Evolutionary conservation across 2,113 vertebrate genomes (phyloP), one percentile per base, ranked within the genome.

Genomic region (Tenebrosternarchus preto): DNA sequence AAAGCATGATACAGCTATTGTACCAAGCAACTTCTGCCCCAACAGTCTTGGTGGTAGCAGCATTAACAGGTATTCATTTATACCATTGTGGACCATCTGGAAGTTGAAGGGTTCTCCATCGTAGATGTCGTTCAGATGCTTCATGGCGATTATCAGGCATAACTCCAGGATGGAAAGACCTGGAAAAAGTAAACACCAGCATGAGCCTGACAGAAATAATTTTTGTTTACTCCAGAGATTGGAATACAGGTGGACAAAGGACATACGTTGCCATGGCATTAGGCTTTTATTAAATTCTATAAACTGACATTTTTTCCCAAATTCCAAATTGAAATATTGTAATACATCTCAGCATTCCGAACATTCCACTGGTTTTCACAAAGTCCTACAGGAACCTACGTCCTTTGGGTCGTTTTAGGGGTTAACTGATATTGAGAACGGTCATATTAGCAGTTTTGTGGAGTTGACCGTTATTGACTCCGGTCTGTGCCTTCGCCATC

Each of bases 31-130:
- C 22, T 24, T 22, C 9, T 46, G 11, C 39, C 3, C 7, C 7
- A 36, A 7, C 36, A 36, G 3, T 9, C 39, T 9, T 46, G 9
- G 9, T 46, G 39, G 39, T 1, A 22, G 4, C 24, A 60, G 2
- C n/a, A 12, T 22, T 60, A 6, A 24, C 16, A 64, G 25, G 22
- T 0, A 27, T 16, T 2, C 15, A 3, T 11, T 72, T 90, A 93
- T 85, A 99, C 98, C 98, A 0, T 98, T 99, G 90, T 98, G 95
- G 74, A 99, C 96, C 97, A 99, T 99, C 80, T 99, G 96, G 87
- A 99, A 96, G 88, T 99, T 99, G 88, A 98, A 99, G 0, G 97
- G 97, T 39, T 98, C 96, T 39, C 95, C 97, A 36, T 96, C 95
- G 1, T 99, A 98, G 74, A 96, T 91, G 20, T 98, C 96, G 12